Evolutionary conservation across 2,888 invertebrate genomes (phyloP), one percentile per base, ranked within the genome.

Genomic region (Troides oblongomaculatus): DNA sequence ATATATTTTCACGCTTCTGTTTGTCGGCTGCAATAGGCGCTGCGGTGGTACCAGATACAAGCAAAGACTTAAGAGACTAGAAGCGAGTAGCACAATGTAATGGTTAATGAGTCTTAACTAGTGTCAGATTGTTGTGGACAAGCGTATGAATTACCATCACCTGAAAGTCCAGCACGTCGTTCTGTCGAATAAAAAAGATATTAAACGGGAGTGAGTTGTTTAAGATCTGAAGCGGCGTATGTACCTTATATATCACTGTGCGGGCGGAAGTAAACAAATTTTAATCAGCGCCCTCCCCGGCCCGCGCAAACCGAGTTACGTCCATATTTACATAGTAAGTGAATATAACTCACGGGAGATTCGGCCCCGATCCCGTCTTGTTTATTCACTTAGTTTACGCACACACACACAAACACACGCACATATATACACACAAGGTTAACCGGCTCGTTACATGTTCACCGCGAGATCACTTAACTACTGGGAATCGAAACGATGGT

Each of bases 291-390:
- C 68, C 71, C 69, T 65, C 62, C 39, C 50, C 62, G 72, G 71
- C 73, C 69, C 74, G 72, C 65, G 71, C 71, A 72, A 77, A 77
- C 75, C 72, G 72, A 76, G 72, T 77, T 77, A 76, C 72, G 73
- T 71, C 64, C 65, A 69, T 75, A 76, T 77, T 78, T 76, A 75
- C 77, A 76, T 73, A 74, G 72, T 72, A 74, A 74, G 71, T 72
- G 74, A 71, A 71, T 69, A 68, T 73, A 66, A 62, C 61, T 68
- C 65, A 66, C 50, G 46, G 62, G 65, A 65, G 70, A 64, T 66
- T 68, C 64, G 30, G 58, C 63, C 64, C 5, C 61, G 68, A 70
- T 70, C 66, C 69, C 70, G 68, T 71, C 70, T 68, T 70, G 66
- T 66, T 70, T 65, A 69, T 69, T 69, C 69, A 18, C 69, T 62